Evolutionary conservation across 2,888 invertebrate genomes (phyloP).

Genomic region (Tetranychus piercei): DNA sequence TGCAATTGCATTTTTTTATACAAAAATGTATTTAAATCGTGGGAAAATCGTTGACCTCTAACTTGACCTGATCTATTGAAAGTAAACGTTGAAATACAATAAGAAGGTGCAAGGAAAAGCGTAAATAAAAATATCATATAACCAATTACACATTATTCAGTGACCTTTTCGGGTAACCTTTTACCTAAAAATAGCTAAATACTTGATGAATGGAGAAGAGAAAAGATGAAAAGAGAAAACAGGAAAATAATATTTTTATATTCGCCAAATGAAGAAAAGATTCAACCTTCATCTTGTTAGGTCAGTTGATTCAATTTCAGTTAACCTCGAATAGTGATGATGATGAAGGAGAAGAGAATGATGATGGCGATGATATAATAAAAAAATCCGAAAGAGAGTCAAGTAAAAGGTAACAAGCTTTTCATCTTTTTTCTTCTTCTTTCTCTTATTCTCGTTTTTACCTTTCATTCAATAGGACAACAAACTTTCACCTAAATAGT

Average conservation of each 20-base stretch:
- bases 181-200: background rate
- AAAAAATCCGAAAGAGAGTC: background rate
- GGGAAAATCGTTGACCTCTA: too few relatives aligned
- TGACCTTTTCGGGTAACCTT: background rate
- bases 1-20: too few relatives aligned
- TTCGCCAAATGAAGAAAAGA: background rate
- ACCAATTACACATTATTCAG: background rate
- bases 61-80: too few relatives aligned
- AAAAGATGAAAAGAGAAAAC: background rate
- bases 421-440: background rate
- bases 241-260: background rate
- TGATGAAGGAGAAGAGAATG: background rate
- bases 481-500: conserved; percentile 1
- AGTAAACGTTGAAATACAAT: background rate
- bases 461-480: background rate
- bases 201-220: background rate
- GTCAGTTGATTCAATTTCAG: background rate
- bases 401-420: background rate
- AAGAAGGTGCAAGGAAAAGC: background rate
- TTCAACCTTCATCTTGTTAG: background rate
- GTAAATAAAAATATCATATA: background rate
- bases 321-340: background rate
- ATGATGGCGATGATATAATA: background rate
- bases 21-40: too few relatives aligned
- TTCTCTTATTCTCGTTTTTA: too few relatives aligned